Conservation (phyloP, 2,888 invertebrate genomes). For the Andrena chrysosceles region DNA sequence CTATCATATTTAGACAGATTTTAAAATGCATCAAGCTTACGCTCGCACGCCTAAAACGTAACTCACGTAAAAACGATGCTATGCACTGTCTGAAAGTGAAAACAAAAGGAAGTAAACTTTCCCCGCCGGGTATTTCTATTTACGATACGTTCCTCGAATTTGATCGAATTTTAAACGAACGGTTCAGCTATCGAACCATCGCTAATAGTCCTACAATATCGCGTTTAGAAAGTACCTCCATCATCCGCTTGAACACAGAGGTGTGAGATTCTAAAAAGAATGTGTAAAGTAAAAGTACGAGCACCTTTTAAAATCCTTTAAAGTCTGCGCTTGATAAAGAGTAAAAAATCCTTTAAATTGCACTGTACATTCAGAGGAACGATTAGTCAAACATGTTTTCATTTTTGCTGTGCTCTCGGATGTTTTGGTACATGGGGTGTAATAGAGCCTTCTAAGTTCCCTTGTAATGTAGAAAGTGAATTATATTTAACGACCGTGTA, state of each 20-base stretch:
- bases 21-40: no score
- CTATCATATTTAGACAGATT: no score
- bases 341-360: background rate
- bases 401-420: no score
- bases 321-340: background rate
- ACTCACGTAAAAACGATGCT: background rate
- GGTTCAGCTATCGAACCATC: slow-evolving; percentile 10
- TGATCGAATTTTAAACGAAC: background rate
- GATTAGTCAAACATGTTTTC: slow-evolving; percentile 1
- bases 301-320: background rate
- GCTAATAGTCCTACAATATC: background rate
- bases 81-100: slow-evolving; percentile 1
- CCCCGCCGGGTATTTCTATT: background rate
- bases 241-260: background rate
- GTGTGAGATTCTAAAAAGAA: background rate
- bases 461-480: slow-evolving; percentile 5
- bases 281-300: background rate
- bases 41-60: background rate
- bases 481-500: background rate
- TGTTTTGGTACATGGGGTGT: no score
- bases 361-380: background rate
- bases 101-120: slow-evolving; percentile 17
- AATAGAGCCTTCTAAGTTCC: background rate
- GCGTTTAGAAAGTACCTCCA: slow-evolving; percentile 17
- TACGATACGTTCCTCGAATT: background rate